Base-by-base conservation (phyloP, 2,797 vertebrate genomes). In the Clarias laeviceps region DNA sequence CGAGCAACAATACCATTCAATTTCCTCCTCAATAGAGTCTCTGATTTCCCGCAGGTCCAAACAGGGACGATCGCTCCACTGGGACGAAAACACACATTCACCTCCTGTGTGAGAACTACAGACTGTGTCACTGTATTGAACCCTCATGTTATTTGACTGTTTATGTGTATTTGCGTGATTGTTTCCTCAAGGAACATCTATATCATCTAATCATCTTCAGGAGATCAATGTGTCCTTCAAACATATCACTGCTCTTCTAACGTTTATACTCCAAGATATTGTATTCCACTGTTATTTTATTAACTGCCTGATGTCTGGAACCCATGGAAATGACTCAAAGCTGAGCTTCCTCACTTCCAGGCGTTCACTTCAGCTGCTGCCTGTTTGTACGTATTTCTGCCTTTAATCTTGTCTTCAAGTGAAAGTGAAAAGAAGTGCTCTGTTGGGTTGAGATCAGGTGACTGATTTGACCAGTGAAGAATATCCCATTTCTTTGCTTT, bases 1-100 rank as follows among this genome's bases (percentile, higher is more conserved):
- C 66, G 59, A 40, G n/a, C 57, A 27, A 88, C 59, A 84, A 74
- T 82, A 56, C 56, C 61, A 82, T 80, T 80, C 24, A 88, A 61
- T 68, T 80, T 69, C 82, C 5, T 65, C 57, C 59, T 82, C 68
- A 29, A 84, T 24, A 29, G 45, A 37, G 50, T 59, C 54, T 17
- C 17, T 34, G 68, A 57, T 73, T 79, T 86, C 79, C 72, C 59
- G 18, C 82, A 82, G 79, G 65, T 82, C 64, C 6, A 24, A 68
- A 64, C 45, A 56, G 17, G 74, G 56, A 50, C 34, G 34, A 61
- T 57, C 29, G 22, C 72, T 59, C 54, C 74, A 11, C 29, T 6
- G 8, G 56, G 56, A 77, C 74, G 34, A 34, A 59, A 77, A 59
- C 74, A 34, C 74, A 59, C 56, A 6, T 14, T 56, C 34, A 11